Base-by-base conservation (phyloP, 2,888 invertebrate species). In the Zonitis immaculata region DNA sequence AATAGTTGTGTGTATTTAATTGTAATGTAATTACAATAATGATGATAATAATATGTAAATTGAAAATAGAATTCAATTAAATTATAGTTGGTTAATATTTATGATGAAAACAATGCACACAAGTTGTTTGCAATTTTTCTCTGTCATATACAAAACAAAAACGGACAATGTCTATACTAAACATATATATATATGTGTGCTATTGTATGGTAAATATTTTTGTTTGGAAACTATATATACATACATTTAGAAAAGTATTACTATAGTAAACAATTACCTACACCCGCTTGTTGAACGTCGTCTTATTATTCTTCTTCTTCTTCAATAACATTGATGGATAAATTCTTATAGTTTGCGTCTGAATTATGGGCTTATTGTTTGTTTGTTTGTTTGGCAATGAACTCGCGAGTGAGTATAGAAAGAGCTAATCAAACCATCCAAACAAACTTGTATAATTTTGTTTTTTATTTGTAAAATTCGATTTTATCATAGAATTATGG, bases 141-240 rank as follows among this genome's bases (percentile, higher is more conserved):
- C 20, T 39, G 39, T 39, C 39, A 39, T 39, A n/a, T n/a, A 39
- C 39, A 39, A 22, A 39, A 39, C 39, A n/a, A n/a, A n/a, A n/a
- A n/a, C n/a, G n/a, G 20, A 39, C 39, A 39, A 39, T 18, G 39
- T 39, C 11, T 20, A n/a, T 20, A n/a, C n/a, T n/a, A n/a, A n/a
- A n/a, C n/a, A n/a, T n/a, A 8, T 16, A 20, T 20, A 16, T 16
- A 39, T 18, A 39, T 39, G 39, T 11, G 5, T n/a, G 39, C 39
- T 20, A 39, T 39, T 39, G 39, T 39, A 39, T 39, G 39, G 39
- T 39, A 39, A 39, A 39, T 20, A 39, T 39, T 39, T 39, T 39
- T 39, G 39, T 20, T 39, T 39, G 39, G 20, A 39, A 39, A 39
- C 39, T 39, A n/a, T n/a, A n/a, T n/a, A n/a, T n/a, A n/a, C n/a